Conservation (phyloP, 35 echinoderm and acorn worm species). For the Acanthaster planci region DNA sequence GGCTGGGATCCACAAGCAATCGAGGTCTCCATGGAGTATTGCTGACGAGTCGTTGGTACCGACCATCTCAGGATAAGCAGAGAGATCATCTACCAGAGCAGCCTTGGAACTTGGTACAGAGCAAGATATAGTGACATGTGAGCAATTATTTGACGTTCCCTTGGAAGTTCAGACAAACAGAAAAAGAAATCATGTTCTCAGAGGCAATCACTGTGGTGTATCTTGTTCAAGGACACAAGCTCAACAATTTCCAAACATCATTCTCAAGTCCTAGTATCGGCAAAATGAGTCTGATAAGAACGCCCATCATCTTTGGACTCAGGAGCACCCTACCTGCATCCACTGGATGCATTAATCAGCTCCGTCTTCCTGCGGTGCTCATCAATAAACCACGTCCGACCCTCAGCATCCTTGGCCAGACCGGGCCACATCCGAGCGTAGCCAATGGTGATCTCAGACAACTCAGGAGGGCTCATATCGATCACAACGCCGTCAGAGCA, state of each 20-base stretch:
- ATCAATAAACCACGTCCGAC: constrained; percentile 21
- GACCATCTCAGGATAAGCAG: background rate
- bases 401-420: constrained; percentile 31
- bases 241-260: too few relatives aligned
- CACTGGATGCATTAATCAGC: constrained; percentile 14
- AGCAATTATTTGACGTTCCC: too few relatives aligned
- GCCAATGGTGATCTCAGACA: background rate
- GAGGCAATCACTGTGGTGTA: too few relatives aligned
- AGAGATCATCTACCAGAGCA: background rate
- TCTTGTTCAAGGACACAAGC: too few relatives aligned
- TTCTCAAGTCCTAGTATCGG: too few relatives aligned
- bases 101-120: background rate
- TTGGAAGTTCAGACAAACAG: too few relatives aligned
- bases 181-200: too few relatives aligned
- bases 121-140: background rate
- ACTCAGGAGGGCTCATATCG: constrained; percentile 35
- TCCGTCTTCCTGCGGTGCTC: background rate
- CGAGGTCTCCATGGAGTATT: background rate
- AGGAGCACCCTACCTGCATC: constrained; percentile 52
- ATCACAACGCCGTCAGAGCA: constrained; percentile 60
- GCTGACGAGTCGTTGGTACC: background rate
- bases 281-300: too few relatives aligned
- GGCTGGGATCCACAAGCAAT: background rate
- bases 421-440: constrained; percentile 22
- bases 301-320: too few relatives aligned